Base-by-base conservation (phyloP, 2,888 invertebrate species). In the Sepioteuthis lessoniana region DNA sequence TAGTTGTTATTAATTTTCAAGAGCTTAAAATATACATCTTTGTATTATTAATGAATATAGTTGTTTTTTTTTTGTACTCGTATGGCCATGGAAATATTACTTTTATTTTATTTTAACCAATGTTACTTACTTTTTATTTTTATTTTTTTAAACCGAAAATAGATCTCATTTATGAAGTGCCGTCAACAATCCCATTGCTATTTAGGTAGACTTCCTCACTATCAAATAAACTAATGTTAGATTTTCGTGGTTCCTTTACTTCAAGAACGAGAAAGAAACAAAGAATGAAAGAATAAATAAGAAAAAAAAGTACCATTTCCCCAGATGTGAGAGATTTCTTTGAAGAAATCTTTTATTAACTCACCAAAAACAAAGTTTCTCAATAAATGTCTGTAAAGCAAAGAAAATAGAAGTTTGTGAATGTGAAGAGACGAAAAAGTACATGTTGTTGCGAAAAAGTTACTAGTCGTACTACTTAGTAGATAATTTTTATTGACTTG, bases 1-100 rank as follows among this genome's bases (percentile, higher is more conserved):
- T 76, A 76, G 76, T n/a, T 76, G 76, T n/a, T 76, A 76, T 76
- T 76, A 76, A 76, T 76, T 76, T 76, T 76, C n/a, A 76, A 76
- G 31, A n/a, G n/a, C 31, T n/a, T n/a, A 2, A n/a, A 7, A 3
- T 5, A n/a, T n/a, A 76, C 31, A 13, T n/a, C n/a, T n/a, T 76
- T 10, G 16, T 8, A 76, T 10, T n/a, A 28, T 60, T 60, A 60
- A 28, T 60, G 42, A 42, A 42, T 42, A 25, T 50, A 28, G 8
- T 60, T 60, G 28, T 28, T 60, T 60, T 31, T 31, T n/a, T n/a
- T n/a, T 76, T 76, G 31, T 76, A 76, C 31, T 76, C 1, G 13
- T 76, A n/a, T 76, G n/a, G 76, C 31, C n/a, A 7, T n/a, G 76
- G 10, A 76, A 55, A 21, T 5, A 21, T 21, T 21, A 21, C 25